Evolutionary conservation across 1,140 invertebrate genomes (phyloP).

Genomic region (Heterodera schachtii): DNA sequence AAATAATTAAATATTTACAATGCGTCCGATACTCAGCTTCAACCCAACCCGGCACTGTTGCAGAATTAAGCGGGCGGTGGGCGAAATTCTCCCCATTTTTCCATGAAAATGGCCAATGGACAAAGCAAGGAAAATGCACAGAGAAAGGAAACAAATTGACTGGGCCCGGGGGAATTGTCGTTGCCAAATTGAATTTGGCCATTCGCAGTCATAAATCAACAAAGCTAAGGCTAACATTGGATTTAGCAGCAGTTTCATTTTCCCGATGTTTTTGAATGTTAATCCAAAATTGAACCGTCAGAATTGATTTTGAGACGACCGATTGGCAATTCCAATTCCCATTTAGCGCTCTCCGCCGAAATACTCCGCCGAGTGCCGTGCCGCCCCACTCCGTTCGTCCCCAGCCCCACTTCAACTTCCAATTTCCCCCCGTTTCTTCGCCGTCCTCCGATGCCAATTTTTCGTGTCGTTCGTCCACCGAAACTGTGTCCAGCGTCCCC

Average conservation of each 20-base stretch:
- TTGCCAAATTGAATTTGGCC: conserved; percentile 11
- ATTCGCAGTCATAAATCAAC: background rate
- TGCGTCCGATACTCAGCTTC: conserved; percentile 1
- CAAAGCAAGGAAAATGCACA: background rate
- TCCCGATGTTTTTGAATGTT: no score
- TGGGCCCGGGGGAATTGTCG: background rate
- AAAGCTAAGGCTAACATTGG: background rate
- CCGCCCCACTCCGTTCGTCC: background rate
- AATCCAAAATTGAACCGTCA: no score
- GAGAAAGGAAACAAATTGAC: background rate
- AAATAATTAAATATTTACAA: conserved; percentile 24
- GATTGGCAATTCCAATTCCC: background rate
- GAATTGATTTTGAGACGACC: background rate
- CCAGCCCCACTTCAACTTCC: background rate
- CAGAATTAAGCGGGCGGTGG: background rate
- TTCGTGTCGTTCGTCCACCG: conserved; percentile 6
- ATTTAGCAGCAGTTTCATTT: background rate
- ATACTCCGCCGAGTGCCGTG: background rate
- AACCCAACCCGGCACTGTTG: conserved; percentile 1
- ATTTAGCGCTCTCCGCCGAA: background rate
- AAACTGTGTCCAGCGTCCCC: conserved; percentile 13
- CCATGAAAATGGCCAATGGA: conserved; percentile 2
- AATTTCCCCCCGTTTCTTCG: background rate
- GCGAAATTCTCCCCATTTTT: background rate
- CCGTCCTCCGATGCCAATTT: conserved; percentile 10